A percentile compares a stretch with the other conserved stretches of the same genome.
Evolutionary conservation across 2,113 vertebrate species (phyloP).

Genomic region (Syngnathoides biaculeatus): DNA sequence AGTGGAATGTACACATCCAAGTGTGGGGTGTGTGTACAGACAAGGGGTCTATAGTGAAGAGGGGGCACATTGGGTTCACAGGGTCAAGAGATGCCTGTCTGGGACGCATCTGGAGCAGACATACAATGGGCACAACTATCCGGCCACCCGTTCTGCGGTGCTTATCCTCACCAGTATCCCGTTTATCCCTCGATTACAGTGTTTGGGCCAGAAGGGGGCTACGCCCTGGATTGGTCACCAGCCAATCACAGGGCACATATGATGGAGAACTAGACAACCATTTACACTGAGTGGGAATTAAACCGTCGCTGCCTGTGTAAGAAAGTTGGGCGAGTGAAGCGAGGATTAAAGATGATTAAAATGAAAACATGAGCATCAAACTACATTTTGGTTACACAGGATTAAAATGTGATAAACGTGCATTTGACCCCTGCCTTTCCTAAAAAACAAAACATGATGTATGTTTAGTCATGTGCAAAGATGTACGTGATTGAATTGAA

Average conservation of each 20-base stretch:
- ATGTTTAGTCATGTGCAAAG: too few species aligned
- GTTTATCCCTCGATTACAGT: not conserved
- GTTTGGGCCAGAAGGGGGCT: not conserved
- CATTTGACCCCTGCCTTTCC: too few species aligned
- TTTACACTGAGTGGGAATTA: not conserved
- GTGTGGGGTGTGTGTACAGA: slow-evolving; percentile 40
- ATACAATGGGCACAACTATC: not conserved
- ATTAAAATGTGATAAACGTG: too few species aligned
- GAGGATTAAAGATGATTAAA: not conserved
- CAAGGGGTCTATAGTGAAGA: slow-evolving; percentile 42
- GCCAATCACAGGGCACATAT: not conserved
- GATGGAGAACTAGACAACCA: not conserved
- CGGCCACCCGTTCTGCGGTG: not conserved
- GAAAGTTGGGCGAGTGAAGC: not conserved
- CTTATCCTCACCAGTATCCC: not conserved
- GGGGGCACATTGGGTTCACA: slow-evolving; percentile 58
- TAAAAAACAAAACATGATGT: too few species aligned
- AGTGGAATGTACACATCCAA: slow-evolving; percentile 70
- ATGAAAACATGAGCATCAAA: not conserved
- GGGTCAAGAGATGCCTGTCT: slow-evolving; percentile 67
- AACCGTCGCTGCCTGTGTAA: not conserved
- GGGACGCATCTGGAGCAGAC: slow-evolving; percentile 45
- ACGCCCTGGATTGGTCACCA: not conserved
- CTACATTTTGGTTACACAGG: too few species aligned
- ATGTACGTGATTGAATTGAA: too few species aligned